phyloP scores from a whole-genome alignment of 2,797 vertebrate species.

The Rhabdomys pumilio region DNA sequence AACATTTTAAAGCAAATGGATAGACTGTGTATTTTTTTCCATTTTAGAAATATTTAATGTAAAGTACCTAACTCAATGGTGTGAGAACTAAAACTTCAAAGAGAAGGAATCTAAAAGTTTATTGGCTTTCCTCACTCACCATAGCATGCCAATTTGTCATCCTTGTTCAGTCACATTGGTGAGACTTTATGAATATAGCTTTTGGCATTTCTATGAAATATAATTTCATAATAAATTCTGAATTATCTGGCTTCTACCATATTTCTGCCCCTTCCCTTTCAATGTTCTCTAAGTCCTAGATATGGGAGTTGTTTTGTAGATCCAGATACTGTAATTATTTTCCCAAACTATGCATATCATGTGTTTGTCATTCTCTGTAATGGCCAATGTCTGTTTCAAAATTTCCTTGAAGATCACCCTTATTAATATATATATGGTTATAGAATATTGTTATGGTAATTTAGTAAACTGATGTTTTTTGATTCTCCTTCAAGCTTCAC shows the following conservation, averaged over 20 bases:
- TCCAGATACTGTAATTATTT: not conserved
- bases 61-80: not conserved
- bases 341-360: not conserved
- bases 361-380: not conserved
- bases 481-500: not conserved
- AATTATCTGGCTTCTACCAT: not conserved
- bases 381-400: not conserved
- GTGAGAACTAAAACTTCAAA: not conserved
- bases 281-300: no score
- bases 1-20: not conserved
- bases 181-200: not conserved
- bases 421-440: not conserved
- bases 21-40: not conserved
- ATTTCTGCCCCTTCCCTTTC: not conserved
- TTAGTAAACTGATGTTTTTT: not conserved
- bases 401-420: not conserved
- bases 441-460: not conserved
- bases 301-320: not conserved
- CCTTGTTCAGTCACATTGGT: not conserved
- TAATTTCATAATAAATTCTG: not conserved
- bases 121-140: not conserved
- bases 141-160: not conserved
- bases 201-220: not conserved
- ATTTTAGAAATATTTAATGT: not conserved
- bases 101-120: not conserved